Percentiles rank a stretch among this genome's conserved stretches.
Evolutionary conservation across 2,888 invertebrate genomes (phyloP).

Genomic region (Xanthorhoe designata): DNA sequence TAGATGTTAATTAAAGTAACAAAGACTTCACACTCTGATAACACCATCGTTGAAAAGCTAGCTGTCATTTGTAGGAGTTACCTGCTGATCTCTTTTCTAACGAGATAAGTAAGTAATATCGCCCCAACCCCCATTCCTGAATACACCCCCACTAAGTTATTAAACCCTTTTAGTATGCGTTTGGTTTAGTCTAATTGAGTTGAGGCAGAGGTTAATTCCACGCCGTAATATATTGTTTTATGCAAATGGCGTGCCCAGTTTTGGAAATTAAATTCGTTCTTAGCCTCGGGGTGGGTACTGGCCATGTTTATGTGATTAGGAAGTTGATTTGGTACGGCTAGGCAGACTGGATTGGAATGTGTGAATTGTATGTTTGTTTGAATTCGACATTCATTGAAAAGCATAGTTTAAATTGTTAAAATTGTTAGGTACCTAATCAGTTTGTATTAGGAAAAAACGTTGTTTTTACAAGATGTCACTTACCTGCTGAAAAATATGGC

Average conservation of each 20-base stretch:
- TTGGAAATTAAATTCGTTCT: constrained; percentile 78
- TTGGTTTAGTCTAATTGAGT: constrained; percentile 79
- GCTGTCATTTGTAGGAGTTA: too few species aligned
- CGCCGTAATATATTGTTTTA: constrained; percentile 81
- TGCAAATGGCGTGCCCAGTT: constrained; percentile 75
- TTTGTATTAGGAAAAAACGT: too few species aligned
- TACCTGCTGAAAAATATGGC: too few species aligned
- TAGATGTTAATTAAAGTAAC: too few species aligned
- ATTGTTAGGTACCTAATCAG: too few species aligned
- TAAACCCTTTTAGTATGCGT: constrained; percentile 81
- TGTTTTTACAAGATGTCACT: too few species aligned
- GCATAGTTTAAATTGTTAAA: neutral
- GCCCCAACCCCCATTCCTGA: constrained; percentile 39
- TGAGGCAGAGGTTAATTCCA: constrained; percentile 80
- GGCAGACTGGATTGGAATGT: constrained; percentile 42
- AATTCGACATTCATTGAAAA: neutral
- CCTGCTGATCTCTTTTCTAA: too few species aligned
- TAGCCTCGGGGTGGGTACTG: constrained; percentile 68
- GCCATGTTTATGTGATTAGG: constrained; percentile 77
- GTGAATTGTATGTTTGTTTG: constrained; percentile 14
- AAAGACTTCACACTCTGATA: too few species aligned
- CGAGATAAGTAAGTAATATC: neutral
- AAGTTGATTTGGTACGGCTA: constrained; percentile 53
- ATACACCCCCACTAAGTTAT: constrained; percentile 58
- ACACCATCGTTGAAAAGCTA: too few species aligned